Evolutionary conservation across 2,797 vertebrate genomes (phyloP).

Genomic region (Morus bassanus): DNA sequence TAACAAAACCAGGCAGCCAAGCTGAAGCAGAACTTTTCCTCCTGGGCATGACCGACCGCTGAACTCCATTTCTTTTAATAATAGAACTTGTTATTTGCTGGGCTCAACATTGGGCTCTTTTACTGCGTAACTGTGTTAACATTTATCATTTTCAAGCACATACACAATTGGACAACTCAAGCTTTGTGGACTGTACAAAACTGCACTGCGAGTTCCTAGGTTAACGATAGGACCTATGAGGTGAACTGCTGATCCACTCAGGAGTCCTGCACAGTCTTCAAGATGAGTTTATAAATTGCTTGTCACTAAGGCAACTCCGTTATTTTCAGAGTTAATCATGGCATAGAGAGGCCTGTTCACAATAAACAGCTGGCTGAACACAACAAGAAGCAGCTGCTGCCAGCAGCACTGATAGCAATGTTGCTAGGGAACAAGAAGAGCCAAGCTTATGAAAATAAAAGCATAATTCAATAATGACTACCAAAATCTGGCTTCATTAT

Average conservation of each 20-base stretch:
- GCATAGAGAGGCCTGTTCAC: neutral
- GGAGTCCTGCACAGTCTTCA: neutral
- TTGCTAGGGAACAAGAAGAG: neutral
- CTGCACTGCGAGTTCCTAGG: neutral
- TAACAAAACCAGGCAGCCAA: neutral
- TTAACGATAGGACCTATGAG: neutral
- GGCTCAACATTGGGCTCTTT: neutral
- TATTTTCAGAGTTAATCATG: neutral
- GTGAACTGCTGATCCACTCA: neutral
- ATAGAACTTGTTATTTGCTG: neutral
- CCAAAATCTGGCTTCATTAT: neutral
- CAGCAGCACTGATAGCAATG: neutral
- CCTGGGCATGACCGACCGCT: fast-evolving
- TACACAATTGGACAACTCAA: neutral
- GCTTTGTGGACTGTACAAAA: neutral
- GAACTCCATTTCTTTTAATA: neutral
- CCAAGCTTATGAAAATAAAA: neutral
- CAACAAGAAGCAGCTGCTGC: neutral
- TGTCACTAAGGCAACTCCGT: neutral
- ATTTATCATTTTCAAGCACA: neutral
- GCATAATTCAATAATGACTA: neutral
- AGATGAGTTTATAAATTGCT: neutral
- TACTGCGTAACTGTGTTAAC: neutral
- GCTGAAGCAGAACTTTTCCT: neutral
- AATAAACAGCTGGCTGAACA: neutral